Evolutionary conservation across 2,797 vertebrate genomes (phyloP), one percentile per base, ranked within the genome.

Genomic region (Phataginus tetradactyla): DNA sequence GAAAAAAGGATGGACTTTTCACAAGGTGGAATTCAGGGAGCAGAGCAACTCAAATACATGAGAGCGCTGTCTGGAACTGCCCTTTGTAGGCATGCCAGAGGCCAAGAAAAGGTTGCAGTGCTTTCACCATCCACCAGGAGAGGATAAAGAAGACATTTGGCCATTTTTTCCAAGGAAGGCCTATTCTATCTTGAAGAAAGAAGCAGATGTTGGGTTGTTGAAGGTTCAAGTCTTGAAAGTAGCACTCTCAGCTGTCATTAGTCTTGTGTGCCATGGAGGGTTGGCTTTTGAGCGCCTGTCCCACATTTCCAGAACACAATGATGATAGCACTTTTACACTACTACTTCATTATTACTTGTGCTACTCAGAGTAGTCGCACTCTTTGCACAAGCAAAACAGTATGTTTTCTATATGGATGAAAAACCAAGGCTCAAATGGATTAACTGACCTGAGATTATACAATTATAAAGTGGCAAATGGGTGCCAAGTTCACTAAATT

Each of bases 311-410:
- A 91, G 81, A 94, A 39, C 20, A 32, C 23, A 23, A 4, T 10
- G 37, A 69, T 37, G 39, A 49, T 1, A 32, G 15, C 1, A 14
- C n/a, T 59, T 84, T 61, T 20, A 15, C 1, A 63, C 12, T 27
- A 61, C n/a, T 81, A 53, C 32, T 91, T 55, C 34, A 72, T 79
- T 94, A 45, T 96, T 66, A 94, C 72, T 51, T 75, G n/a, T 92
- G 78, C 12, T 93, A 2, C 27, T 39, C 63, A 85, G 57, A 88
- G 37, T 17, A 42, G 37, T 32, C n/a, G 42, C 34, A 18, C 39
- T 61, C 91, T 72, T 45, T 64, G 13, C n/a, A 49, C 34, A 55
- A 93, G 71, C 78, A 34, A 79, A 95, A 68, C 27, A 91, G 39
- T 55, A 66, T 34, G 32, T 57, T 75, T 29, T 13, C 79, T 69